These are phyloP conservation scores for Schizotus pectinicornis DNA, from an alignment of 2,888 invertebrate genomes.

Conservation along the genomic window DNA sequence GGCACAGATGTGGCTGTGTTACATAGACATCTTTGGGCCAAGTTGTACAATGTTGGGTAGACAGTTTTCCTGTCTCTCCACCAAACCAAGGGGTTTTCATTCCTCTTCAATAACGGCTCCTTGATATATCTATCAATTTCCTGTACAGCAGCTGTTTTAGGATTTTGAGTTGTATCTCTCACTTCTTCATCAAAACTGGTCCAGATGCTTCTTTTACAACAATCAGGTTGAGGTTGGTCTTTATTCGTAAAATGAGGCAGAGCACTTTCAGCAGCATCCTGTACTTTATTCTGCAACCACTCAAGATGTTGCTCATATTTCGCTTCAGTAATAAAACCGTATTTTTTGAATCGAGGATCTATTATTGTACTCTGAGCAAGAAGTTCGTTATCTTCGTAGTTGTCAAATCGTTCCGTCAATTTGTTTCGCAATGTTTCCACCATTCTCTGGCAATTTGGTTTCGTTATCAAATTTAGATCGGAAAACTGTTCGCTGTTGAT, in stretches of 20 bases:
- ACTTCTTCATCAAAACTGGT: conserved; percentile 10
- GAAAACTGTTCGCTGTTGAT: not conserved
- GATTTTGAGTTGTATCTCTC: not conserved
- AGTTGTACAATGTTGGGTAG: conserved; percentile 16
- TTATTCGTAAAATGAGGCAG: too few species aligned
- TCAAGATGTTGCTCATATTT: not conserved
- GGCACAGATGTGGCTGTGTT: conserved; percentile 42
- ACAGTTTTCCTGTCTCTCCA: conserved; percentile 14
- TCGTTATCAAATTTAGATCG: not conserved
- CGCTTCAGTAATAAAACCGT: not conserved
- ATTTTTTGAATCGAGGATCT: conserved; percentile 9
- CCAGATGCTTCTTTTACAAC: too few species aligned
- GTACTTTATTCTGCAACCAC: not conserved
- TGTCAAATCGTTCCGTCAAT: conserved; percentile 1
- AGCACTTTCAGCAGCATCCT: too few species aligned
- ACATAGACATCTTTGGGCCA: conserved; percentile 28
- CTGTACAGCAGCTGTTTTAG: conserved; percentile 6
- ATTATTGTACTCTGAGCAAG: conserved; percentile 1
- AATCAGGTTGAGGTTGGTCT: too few species aligned
- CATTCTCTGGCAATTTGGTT: not conserved
- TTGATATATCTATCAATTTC: conserved; percentile 22
- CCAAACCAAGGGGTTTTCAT: conserved; percentile 18
- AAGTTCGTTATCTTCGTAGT: conserved; percentile 6
- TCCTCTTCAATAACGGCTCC: conserved; percentile 15
- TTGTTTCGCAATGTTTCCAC: not conserved